These are phyloP conservation scores for Proctacanthus coquilletti DNA, from an alignment of 1,140 invertebrate species.

Conservation along the genomic window DNA sequence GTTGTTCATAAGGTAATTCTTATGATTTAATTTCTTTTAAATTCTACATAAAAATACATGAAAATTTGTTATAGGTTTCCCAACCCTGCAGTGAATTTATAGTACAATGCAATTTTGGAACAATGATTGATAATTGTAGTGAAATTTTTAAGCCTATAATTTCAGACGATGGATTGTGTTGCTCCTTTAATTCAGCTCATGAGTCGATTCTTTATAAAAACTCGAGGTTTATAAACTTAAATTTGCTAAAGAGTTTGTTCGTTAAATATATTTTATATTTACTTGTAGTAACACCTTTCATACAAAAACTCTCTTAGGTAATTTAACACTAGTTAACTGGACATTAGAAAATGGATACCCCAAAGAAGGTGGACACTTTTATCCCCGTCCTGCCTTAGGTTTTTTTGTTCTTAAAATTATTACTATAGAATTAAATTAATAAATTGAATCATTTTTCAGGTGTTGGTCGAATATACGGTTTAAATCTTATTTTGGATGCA, in stretches of 20 bases:
- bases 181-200: neutral
- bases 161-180: neutral
- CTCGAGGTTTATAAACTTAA: neutral
- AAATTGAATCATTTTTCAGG: neutral
- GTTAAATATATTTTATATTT: neutral
- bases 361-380: too few species aligned
- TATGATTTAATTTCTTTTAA: too few species aligned
- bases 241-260: neutral
- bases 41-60: too few species aligned
- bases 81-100: neutral
- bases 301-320: neutral
- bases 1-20: too few species aligned
- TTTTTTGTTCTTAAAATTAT: too few species aligned
- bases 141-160: neutral
- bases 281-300: neutral
- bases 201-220: neutral
- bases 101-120: neutral
- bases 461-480: slow-evolving; percentile 42
- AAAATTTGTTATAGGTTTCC: too few species aligned
- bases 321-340: neutral
- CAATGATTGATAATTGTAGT: neutral
- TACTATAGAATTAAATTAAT: too few species aligned
- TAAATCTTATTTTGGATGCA: slow-evolving; percentile 47
- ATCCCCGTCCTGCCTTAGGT: neutral
- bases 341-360: neutral